Conservation (phyloP, 2,113 vertebrate species). For the Callospermophilus lateralis region DNA sequence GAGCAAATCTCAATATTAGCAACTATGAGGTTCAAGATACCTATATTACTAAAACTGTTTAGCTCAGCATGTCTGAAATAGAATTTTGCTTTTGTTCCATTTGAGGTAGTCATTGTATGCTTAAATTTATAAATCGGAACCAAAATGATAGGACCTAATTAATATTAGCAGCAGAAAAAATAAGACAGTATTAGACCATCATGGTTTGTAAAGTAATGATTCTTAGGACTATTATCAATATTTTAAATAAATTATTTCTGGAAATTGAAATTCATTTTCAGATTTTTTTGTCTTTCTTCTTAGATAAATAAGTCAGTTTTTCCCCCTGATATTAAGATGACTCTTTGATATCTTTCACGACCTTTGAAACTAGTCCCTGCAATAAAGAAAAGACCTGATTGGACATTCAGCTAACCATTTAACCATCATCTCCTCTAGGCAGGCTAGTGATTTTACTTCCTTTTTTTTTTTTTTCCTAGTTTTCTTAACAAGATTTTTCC, state of each 20-base stretch:
- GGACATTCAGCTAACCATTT: neutral
- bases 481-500: too few relatives aligned
- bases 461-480: too few relatives aligned
- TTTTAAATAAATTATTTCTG: constrained; percentile 55
- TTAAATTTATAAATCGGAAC: constrained; percentile 11
- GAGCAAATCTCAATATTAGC: neutral
- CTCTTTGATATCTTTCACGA: neutral
- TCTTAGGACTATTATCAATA: constrained; percentile 29
- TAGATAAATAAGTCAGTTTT: neutral
- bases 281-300: neutral
- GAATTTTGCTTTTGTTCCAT: constrained; percentile 33
- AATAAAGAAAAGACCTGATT: neutral
- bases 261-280: constrained; percentile 31
- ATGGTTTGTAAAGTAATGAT: constrained; percentile 37
- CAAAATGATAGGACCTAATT: neutral
- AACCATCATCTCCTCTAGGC: constrained; percentile 1
- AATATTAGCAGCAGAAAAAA: constrained; percentile 39
- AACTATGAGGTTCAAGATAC: neutral
- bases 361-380: neutral
- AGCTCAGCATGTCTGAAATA: constrained; percentile 9
- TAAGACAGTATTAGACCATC: neutral
- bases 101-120: neutral
- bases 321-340: neutral
- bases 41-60: neutral
- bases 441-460: constrained; percentile 56